phyloP scores from a whole-genome alignment of 2,797 vertebrate genomes.

The Trachurus trachurus region DNA sequence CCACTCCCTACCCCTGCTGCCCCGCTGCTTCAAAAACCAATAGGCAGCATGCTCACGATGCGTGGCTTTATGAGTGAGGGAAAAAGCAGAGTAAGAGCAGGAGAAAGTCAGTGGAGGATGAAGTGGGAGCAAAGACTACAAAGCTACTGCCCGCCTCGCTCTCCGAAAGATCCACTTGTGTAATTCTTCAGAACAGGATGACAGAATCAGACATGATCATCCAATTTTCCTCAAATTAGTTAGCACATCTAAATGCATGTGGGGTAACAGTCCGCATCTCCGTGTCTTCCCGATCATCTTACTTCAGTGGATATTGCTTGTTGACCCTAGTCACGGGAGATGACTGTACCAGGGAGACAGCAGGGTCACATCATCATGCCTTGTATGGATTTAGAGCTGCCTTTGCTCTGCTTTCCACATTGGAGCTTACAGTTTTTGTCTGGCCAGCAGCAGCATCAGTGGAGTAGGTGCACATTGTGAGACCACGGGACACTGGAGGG shows the following conservation, averaged over 20 bases:
- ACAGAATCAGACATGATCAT: slow-evolving; percentile 20
- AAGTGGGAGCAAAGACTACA: slow-evolving; percentile 57
- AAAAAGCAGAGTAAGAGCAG: slow-evolving; percentile 54
- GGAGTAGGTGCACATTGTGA: slow-evolving; percentile 73
- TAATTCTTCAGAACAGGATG: slow-evolving; percentile 39
- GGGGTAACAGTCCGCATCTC: slow-evolving; percentile 29
- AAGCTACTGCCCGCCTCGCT: slow-evolving; percentile 31
- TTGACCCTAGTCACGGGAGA: slow-evolving; percentile 56
- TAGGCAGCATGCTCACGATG: slow-evolving; percentile 72
- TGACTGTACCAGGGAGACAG: slow-evolving; percentile 55
- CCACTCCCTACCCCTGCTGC: slow-evolving; percentile 71
- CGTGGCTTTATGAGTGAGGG: slow-evolving; percentile 69
- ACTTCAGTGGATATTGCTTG: slow-evolving; percentile 56
- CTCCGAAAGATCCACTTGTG: slow-evolving; percentile 46
- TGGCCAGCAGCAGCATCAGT: slow-evolving; percentile 57
- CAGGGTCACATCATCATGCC: slow-evolving; percentile 66
- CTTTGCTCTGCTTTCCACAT: slow-evolving; percentile 54
- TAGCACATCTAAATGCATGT: slow-evolving; percentile 38
- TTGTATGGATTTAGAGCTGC: slow-evolving; percentile 68
- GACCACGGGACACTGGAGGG: slow-evolving; percentile 64
- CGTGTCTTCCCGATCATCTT: slow-evolving; percentile 17
- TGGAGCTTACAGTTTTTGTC: slow-evolving; percentile 60
- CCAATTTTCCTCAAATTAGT: slow-evolving; percentile 40
- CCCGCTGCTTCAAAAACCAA: slow-evolving; percentile 72
- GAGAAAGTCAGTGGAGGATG: slow-evolving; percentile 54